Conservation (phyloP, 1,140 invertebrate genomes). For the Zaprionus inermis region DNA sequence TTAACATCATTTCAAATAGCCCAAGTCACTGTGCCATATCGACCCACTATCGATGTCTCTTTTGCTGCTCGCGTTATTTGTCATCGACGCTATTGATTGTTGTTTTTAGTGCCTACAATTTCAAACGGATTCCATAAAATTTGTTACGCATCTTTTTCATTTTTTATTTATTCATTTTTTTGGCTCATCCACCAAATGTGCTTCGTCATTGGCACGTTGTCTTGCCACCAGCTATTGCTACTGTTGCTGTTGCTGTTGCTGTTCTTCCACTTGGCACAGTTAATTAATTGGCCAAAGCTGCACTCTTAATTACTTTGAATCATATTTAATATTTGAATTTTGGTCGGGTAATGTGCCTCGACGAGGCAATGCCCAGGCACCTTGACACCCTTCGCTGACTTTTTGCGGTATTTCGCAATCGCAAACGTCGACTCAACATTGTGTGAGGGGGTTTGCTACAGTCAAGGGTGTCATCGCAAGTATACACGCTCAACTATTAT, state of each 20-base stretch:
- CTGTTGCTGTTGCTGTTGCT: constrained; percentile 13
- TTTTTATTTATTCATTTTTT: constrained; percentile 10
- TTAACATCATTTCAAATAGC: neutral
- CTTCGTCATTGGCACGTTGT: constrained; percentile 33
- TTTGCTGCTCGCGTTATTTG: constrained; percentile 11
- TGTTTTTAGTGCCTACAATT: neutral
- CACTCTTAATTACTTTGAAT: constrained; percentile 43
- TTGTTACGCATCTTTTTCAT: constrained; percentile 42
- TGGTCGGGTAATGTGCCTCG: constrained; percentile 14
- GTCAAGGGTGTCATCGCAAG: constrained; percentile 46
- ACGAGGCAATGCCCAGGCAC: constrained; percentile 31
- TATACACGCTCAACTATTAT: neutral
- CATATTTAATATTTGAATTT: constrained; percentile 27
- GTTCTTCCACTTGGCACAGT: constrained; percentile 47
- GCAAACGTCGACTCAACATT: constrained; percentile 39
- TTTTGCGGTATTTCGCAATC: constrained; percentile 55
- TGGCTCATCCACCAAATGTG: constrained; percentile 28
- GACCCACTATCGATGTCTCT: constrained; percentile 16
- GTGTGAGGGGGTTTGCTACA: constrained; percentile 6
- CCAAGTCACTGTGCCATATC: constrained; percentile 15
- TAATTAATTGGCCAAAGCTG: constrained; percentile 62
- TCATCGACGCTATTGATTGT: constrained; percentile 2
- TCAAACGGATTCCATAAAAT: constrained; percentile 16
- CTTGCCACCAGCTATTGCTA: constrained; percentile 21
- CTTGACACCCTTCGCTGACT: constrained; percentile 68